Evolutionary conservation across 2,888 invertebrate species (phyloP).

Genomic region (Caenorhabditis sp.): DNA sequence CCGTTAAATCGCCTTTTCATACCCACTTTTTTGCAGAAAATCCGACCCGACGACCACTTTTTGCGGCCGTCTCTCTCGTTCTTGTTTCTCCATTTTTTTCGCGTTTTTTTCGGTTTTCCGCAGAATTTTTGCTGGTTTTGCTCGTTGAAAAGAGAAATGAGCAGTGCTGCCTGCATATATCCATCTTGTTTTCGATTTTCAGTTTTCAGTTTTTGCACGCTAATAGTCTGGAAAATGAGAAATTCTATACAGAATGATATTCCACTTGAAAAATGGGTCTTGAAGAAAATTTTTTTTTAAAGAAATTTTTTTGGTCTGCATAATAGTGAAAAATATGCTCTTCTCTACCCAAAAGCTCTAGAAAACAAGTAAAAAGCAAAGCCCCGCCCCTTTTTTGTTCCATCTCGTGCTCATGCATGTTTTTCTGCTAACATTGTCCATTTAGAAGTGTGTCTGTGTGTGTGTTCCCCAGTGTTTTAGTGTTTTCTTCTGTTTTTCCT

Average conservation of each 20-base stretch:
- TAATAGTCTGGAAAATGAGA: too few relatives aligned
- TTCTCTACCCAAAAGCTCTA: too few relatives aligned
- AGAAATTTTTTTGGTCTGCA: too few relatives aligned
- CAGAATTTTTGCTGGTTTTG: too few relatives aligned
- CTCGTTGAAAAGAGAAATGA: too few relatives aligned
- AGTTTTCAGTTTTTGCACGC: too few relatives aligned
- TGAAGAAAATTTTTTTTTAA: too few relatives aligned
- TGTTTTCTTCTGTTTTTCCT: background rate
- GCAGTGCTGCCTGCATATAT: too few relatives aligned
- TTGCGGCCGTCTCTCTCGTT: background rate
- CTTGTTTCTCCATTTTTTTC: background rate
- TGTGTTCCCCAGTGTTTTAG: background rate
- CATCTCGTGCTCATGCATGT: background rate
- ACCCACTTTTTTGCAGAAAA: background rate
- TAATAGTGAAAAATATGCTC: too few relatives aligned
- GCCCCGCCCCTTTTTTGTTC: background rate
- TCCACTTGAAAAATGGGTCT: too few relatives aligned
- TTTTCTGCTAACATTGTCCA: background rate
- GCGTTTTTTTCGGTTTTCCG: slow-evolving; percentile 24
- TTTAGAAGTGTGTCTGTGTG: background rate
- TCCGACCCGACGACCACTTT: background rate
- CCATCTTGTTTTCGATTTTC: too few relatives aligned
- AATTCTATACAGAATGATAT: too few relatives aligned
- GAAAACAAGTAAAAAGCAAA: background rate
- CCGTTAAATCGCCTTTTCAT: background rate